These are phyloP conservation scores for Onychorhynchus coronatus DNA, from an alignment of 2,113 vertebrate species.

Conservation along the genomic window DNA sequence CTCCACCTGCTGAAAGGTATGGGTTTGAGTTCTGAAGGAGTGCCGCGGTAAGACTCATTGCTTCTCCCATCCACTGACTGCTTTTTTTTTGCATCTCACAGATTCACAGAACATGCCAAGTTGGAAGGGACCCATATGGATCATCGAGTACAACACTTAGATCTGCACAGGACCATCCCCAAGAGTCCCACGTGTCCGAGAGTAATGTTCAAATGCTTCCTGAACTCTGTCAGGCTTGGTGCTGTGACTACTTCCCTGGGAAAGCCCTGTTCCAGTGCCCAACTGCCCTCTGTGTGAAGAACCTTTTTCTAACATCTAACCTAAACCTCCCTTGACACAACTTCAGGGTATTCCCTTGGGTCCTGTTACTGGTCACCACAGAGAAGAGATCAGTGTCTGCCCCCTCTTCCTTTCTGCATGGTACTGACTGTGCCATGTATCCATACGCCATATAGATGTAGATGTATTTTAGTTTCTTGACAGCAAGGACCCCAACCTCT, in stretches of 20 bases:
- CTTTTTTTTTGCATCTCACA: not conserved
- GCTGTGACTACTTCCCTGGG: not conserved
- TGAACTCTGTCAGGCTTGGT: not conserved
- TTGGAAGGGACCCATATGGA: not conserved
- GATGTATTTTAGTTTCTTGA: too few species aligned
- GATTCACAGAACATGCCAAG: not conserved
- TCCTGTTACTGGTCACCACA: not conserved
- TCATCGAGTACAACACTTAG: not conserved
- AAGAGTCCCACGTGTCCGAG: not conserved
- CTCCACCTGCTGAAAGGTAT: slow-evolving; percentile 60
- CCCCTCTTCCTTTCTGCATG: not conserved
- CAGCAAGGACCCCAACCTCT: not conserved
- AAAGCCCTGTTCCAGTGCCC: not conserved
- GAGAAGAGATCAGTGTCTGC: not conserved
- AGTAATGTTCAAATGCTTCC: not conserved
- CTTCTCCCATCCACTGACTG: not conserved
- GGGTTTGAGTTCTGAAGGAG: not conserved
- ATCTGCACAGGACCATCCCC: not conserved
- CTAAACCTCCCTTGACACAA: not conserved
- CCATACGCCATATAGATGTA: too few species aligned
- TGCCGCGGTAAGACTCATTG: not conserved
- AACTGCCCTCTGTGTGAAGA: not conserved
- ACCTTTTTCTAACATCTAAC: not conserved
- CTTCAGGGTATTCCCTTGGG: not conserved
- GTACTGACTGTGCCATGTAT: fast-evolving